Evolutionary conservation across 2,113 vertebrate genomes (phyloP).

Genomic region (Pterocles orientalis): DNA sequence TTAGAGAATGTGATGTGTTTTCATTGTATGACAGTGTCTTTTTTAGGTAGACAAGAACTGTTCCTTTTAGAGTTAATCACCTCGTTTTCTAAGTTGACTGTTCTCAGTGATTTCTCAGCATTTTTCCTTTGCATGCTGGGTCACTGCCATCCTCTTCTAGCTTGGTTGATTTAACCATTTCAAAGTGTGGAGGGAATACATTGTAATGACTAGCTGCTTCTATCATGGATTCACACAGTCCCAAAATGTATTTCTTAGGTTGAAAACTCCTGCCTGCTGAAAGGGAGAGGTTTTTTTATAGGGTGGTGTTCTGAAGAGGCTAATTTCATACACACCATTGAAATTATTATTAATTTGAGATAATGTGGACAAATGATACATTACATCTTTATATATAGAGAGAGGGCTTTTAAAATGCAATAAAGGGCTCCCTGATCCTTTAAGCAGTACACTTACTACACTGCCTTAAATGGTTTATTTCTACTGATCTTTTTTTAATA

Average conservation of each 20-base stretch:
- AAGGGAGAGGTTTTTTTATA: background rate
- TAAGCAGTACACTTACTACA: background rate
- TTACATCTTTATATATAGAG: background rate
- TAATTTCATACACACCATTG: background rate
- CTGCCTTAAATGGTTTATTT: background rate
- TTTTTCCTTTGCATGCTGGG: background rate
- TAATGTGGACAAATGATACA: background rate
- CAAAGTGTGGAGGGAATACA: background rate
- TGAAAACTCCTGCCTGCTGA: background rate
- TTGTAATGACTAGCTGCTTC: background rate
- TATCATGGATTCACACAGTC: background rate
- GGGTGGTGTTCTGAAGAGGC: background rate
- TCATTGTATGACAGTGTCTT: background rate
- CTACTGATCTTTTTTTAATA: background rate
- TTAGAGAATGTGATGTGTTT: slow-evolving; percentile 13
- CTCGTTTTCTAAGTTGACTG: background rate
- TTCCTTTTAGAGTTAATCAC: slow-evolving; percentile 51
- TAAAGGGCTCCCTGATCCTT: background rate
- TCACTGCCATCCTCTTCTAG: background rate
- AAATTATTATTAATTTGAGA: slow-evolving; percentile 7
- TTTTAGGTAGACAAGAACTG: background rate
- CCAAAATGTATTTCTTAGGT: background rate
- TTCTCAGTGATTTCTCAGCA: background rate
- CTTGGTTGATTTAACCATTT: background rate
- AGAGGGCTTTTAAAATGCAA: slow-evolving; percentile 4